These are phyloP conservation scores for Lepidurus couesii DNA, from an alignment of 1,140 invertebrate species.

Conservation along the genomic window DNA sequence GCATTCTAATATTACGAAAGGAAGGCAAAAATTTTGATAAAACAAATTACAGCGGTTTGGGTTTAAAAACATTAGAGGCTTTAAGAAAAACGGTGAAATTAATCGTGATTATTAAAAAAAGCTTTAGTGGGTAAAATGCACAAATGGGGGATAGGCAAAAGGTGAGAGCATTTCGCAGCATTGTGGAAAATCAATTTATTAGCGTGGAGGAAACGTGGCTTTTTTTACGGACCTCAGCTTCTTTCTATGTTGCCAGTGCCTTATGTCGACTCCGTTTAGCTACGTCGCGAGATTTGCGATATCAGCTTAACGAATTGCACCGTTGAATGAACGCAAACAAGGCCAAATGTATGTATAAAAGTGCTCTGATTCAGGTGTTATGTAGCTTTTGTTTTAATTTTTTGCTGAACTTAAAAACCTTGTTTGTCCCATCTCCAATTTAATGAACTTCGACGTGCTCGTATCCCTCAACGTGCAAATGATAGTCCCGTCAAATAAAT, in stretches of 20 bases:
- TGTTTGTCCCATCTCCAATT: background rate
- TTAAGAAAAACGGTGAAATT: slow-evolving; percentile 7
- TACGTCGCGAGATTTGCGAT: background rate
- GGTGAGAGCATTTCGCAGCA: background rate
- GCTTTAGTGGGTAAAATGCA: background rate
- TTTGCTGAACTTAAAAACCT: background rate
- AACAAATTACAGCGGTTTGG: background rate
- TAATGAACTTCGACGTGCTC: slow-evolving; percentile 6
- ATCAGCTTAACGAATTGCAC: background rate
- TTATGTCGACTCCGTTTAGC: slow-evolving; percentile 18
- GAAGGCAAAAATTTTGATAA: background rate
- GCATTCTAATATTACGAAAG: background rate
- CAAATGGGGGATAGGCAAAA: slow-evolving; percentile 9
- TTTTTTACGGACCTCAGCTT: slow-evolving; percentile 16
- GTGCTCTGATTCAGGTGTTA: background rate
- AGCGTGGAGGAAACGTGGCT: slow-evolving; percentile 16
- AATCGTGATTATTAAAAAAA: background rate
- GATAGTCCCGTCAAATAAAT: slow-evolving; percentile 6
- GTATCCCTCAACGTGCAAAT: slow-evolving; percentile 5
- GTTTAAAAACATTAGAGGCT: background rate
- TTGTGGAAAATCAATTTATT: background rate
- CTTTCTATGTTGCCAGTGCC: slow-evolving; percentile 18
- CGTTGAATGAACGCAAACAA: background rate
- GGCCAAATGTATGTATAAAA: slow-evolving; percentile 10
- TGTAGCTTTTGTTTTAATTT: background rate